Evolutionary conservation across 2,113 vertebrate species (phyloP).

Genomic region (Brevimyrus niger): DNA sequence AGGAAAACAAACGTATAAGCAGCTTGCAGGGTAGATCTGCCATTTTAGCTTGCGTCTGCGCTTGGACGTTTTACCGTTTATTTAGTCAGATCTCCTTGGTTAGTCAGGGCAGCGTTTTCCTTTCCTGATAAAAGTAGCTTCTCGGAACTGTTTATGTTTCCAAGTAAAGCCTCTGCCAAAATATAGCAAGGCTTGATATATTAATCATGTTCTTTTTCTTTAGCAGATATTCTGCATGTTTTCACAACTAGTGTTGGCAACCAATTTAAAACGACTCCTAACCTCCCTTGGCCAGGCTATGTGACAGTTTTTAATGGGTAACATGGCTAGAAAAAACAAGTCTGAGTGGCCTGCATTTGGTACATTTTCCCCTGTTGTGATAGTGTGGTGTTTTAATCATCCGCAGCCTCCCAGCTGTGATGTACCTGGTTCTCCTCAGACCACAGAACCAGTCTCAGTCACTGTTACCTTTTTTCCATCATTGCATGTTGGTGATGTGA

Average conservation of each 20-base stretch:
- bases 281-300: not conserved
- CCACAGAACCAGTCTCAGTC: not conserved
- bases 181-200: not conserved
- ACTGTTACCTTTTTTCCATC: not conserved
- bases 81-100: not conserved
- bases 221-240: not conserved
- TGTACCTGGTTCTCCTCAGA: not conserved
- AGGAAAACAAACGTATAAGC: not conserved
- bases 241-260: not conserved
- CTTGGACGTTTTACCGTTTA: not conserved
- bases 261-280: not conserved
- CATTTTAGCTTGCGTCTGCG: not conserved
- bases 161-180: not conserved
- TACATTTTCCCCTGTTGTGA: not conserved
- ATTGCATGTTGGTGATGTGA: not conserved
- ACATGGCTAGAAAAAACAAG: not conserved
- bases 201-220: not conserved
- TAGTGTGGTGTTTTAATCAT: not conserved
- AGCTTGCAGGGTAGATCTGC: not conserved
- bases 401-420: not conserved
- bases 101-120: not conserved
- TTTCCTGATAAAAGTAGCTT: not conserved
- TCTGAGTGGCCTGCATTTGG: not conserved
- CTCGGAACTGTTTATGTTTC: not conserved
- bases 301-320: not conserved